Evolutionary conservation across 2,113 vertebrate species (phyloP).

Genomic region (Sarotherodon lohbergeri): DNA sequence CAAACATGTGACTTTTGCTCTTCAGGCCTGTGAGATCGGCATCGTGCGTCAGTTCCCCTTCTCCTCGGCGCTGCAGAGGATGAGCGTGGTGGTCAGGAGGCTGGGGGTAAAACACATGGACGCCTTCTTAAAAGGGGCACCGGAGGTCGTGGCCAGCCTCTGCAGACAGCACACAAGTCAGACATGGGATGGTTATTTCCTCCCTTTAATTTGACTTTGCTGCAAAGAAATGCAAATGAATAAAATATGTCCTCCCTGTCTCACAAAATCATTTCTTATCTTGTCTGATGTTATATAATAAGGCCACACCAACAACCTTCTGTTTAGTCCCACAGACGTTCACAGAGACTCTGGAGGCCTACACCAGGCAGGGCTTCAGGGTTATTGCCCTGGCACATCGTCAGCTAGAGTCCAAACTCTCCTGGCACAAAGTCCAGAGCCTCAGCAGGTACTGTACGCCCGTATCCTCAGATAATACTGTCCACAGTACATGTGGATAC

Average conservation of each 20-base stretch:
- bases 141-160: constrained; percentile 86
- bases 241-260: background rate
- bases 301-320: background rate
- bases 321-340: constrained; percentile 86
- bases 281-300: background rate
- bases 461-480: background rate
- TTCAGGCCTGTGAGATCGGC: constrained; percentile 87
- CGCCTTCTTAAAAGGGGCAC: constrained; percentile 90
- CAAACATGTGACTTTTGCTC: background rate
- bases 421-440: constrained; percentile 93
- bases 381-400: constrained; percentile 94
- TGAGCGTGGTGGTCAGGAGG: constrained; percentile 86
- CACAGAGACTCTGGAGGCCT: constrained; percentile 82
- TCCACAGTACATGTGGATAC: background rate
- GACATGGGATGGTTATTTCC: background rate
- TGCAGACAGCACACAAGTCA: constrained; percentile 88
- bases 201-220: background rate
- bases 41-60: constrained; percentile 95
- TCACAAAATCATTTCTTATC: background rate
- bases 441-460: constrained; percentile 78
- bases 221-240: background rate
- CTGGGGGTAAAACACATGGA: constrained; percentile 91
- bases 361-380: constrained; percentile 92
- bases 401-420: constrained; percentile 88
- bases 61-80: constrained; percentile 89